Conservation (phyloP, 2,797 vertebrate genomes). For the Champsocephalus gunnari region DNA sequence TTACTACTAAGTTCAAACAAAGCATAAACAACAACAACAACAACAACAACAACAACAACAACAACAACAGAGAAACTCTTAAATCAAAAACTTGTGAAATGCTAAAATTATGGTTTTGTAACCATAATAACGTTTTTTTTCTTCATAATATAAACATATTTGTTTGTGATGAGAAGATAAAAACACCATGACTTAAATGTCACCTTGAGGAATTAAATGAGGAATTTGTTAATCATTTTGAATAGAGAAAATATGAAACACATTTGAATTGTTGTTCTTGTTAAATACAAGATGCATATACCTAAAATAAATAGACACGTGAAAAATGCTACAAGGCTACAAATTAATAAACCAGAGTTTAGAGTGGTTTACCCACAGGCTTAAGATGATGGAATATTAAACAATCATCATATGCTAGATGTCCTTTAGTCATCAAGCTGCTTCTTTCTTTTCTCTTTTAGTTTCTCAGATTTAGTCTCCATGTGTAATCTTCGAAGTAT, state of each 20-base stretch:
- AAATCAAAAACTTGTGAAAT: not conserved
- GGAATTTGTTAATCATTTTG: not conserved
- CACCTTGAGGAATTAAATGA: not conserved
- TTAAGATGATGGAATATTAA: slow-evolving; percentile 13
- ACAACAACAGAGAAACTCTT: not conserved
- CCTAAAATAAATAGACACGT: slow-evolving; percentile 4
- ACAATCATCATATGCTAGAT: not conserved
- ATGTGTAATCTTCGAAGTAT: slow-evolving; percentile 26
- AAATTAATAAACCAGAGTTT: not conserved
- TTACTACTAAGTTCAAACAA: not conserved
- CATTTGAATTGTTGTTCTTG: not conserved
- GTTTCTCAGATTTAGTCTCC: slow-evolving; percentile 16
- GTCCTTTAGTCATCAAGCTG: slow-evolving; percentile 16
- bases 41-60: not conserved
- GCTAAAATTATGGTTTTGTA: not conserved
- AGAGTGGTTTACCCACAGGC: slow-evolving; percentile 12
- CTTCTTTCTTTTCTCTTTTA: slow-evolving; percentile 9
- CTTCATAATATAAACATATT: not conserved
- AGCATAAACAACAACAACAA: not conserved
- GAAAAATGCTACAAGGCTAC: not conserved
- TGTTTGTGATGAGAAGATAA: not conserved
- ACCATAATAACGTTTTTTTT: not conserved
- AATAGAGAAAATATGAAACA: not conserved
- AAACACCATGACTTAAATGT: slow-evolving; percentile 4
- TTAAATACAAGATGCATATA: slow-evolving; percentile 3